Base-by-base conservation (phyloP, 2,888 invertebrate species). In the Poecilus cupreus region DNA sequence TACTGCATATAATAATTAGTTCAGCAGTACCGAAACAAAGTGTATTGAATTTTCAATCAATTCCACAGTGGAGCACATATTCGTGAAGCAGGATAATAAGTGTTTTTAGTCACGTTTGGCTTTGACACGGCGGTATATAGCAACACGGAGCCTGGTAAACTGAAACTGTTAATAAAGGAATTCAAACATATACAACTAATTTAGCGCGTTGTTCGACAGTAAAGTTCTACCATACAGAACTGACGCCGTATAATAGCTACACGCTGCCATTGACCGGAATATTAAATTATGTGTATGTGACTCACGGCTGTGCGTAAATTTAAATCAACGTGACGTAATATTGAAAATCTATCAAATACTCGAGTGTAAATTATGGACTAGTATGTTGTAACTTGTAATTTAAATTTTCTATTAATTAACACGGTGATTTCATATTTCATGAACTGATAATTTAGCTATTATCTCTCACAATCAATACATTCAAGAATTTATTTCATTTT, bases 271-370 rank as follows among this genome's bases (percentile, higher is more conserved):
- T 68, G 64, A 68, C 37, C 37, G 39, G 37, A 11, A 68, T 68
- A 68, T 68, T 37, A 68, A 68, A 68, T 68, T 68, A 68, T 32
- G 32, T 16, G 64, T 20, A 10, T 68, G 64, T 37, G 64, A 68
- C 37, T 37, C 39, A 16, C 64, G 37, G 64, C 37, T 68, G 64
- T 18, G 20, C 32, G 64, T 68, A 37, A 68, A 37, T 68, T 68
- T 68, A 68, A 68, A 68, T 68, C 64, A 18, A 37, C 64, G 22
- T 60, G 26, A 60, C 60, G 24, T 60, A 24, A n/a, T 60, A 68
- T 10, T 68, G 37, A 68, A 60, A 68, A 68, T 68, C 64, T 68
- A 68, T 68, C 64, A 37, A 37, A 68, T 16, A 68, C 64, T 60
- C 64, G 10, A 10, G 37, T 37, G 13, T 32, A 37, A 68, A 37